Evolutionary conservation across 2,797 vertebrate genomes (phyloP).

Genomic region (Ciconia nigra): DNA sequence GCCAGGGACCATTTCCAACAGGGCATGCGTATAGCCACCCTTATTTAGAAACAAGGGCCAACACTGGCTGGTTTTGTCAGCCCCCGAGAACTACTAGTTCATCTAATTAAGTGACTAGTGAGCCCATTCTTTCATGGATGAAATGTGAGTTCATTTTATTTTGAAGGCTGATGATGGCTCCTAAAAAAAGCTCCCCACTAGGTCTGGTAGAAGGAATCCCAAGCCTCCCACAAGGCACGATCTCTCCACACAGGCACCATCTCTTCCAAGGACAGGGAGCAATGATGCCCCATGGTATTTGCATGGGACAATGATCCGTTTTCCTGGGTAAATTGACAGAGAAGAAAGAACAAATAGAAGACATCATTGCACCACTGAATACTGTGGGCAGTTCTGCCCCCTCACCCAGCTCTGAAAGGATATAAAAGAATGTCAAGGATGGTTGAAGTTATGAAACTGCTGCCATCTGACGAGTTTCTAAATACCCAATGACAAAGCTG

Average conservation of each 20-base stretch:
- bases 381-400: not conserved
- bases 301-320: not conserved
- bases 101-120: not conserved
- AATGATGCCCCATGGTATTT: accelerated
- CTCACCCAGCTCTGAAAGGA: not conserved
- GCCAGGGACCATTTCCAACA: not conserved
- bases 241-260: not conserved
- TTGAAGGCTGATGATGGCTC: not conserved
- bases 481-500: not conserved
- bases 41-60: not conserved
- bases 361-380: not conserved
- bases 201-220: not conserved
- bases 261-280: not conserved
- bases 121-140: not conserved
- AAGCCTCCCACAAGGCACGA: not conserved
- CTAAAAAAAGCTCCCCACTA: not conserved
- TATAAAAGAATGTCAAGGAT: not conserved
- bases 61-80: not conserved
- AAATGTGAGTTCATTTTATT: not conserved
- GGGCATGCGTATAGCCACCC: not conserved
- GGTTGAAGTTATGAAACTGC: not conserved
- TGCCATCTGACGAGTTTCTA: not conserved
- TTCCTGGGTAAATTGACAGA: not conserved
- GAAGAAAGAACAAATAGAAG: not conserved
- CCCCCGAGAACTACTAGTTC: not conserved